These are phyloP conservation scores for Ridgeia piscesae DNA, from an alignment of 1,140 invertebrate species.

Conservation along the genomic window DNA sequence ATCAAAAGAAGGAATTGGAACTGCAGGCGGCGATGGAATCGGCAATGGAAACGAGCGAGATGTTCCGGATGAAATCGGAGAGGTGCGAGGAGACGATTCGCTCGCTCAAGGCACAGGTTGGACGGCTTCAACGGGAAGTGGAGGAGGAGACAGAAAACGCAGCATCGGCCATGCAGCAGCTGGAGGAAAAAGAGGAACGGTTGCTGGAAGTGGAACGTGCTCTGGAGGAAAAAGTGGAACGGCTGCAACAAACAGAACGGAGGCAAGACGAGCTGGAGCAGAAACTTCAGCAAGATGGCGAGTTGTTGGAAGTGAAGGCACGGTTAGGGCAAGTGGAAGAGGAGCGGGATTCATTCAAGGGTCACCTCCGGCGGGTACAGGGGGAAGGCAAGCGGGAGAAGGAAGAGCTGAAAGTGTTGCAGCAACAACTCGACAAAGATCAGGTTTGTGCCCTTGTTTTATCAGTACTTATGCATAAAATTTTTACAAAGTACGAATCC, in stretches of 20 bases:
- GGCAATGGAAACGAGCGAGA: not conserved
- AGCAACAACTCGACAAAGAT: too few species aligned
- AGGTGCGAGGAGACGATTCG: not conserved
- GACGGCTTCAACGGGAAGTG: not conserved
- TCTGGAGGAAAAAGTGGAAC: not conserved
- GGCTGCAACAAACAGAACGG: not conserved
- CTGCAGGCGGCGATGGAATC: not conserved
- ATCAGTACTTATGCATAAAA: not conserved
- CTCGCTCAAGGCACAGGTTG: not conserved
- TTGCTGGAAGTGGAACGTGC: too few species aligned
- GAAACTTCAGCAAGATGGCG: not conserved
- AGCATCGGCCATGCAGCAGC: not conserved
- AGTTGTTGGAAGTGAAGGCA: not conserved
- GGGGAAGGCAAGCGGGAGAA: not conserved
- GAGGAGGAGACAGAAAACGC: slow-evolving; percentile 5
- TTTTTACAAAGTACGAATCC: too few species aligned
- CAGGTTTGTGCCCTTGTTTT: not conserved
- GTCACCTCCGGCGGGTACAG: not conserved
- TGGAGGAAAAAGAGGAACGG: slow-evolving; percentile 1
- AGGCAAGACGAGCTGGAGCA: not conserved
- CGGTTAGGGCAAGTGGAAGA: slow-evolving; percentile 7
- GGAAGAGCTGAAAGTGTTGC: not conserved
- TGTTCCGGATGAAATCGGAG: not conserved
- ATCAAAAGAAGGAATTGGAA: not conserved
- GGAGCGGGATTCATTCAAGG: not conserved